Conservation (phyloP, 2,888 invertebrate genomes). For the Scaptodrosophila latifasciaeformis region DNA sequence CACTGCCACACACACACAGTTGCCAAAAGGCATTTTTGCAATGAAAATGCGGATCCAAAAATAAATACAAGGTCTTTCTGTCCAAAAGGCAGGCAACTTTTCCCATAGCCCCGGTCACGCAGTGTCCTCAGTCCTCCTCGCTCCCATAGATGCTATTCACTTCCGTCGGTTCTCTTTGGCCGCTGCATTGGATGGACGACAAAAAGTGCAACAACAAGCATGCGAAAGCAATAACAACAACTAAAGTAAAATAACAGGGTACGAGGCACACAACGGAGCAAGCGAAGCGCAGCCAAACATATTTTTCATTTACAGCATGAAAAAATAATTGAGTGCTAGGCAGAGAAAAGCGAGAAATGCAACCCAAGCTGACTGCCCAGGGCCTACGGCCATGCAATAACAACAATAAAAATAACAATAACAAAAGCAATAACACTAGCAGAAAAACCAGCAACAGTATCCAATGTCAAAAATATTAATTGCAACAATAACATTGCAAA, state of each 20-base stretch:
- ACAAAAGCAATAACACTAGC: constrained; percentile 14
- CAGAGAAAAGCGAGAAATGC: not conserved
- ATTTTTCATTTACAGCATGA: constrained; percentile 8
- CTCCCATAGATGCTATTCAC: no score
- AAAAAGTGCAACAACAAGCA: not conserved
- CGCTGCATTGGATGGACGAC: no score
- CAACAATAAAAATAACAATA: constrained; percentile 11
- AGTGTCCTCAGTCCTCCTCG: no score
- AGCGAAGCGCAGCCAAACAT: constrained; percentile 1
- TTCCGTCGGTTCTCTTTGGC: no score
- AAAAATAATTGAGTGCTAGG: constrained; percentile 6
- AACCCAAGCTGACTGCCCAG: not conserved
- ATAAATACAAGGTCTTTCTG: not conserved
- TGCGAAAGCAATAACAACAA: not conserved
- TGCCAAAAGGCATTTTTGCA: no score
- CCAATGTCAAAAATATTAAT: constrained; percentile 47
- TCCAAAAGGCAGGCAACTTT: no score
- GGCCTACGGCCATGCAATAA: not conserved
- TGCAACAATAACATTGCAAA: constrained; percentile 28
- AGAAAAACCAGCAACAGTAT: constrained; percentile 2
- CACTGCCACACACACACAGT: not conserved
- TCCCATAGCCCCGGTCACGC: no score
- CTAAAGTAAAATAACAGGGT: not conserved
- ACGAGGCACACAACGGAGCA: not conserved
- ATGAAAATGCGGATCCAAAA: not conserved